A percentile compares a stretch with the other conserved stretches of the same genome.
Conservation (phyloP, 1,140 invertebrate species). For the Diachasma alloeum region DNA sequence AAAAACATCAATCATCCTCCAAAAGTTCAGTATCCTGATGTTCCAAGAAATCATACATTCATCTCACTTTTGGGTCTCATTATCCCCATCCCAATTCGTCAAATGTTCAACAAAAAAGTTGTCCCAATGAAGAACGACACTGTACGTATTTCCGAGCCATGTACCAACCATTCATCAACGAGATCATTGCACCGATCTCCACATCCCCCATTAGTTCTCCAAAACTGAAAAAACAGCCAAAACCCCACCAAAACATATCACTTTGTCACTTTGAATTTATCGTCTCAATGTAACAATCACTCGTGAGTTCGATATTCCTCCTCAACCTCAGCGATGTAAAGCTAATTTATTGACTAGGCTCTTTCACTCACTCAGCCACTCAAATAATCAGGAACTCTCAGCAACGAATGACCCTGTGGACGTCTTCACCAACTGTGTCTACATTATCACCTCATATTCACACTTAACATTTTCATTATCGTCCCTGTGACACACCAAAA, state of each 20-base stretch:
- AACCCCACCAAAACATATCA: background rate
- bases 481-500: background rate
- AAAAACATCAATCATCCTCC: background rate
- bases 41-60: background rate
- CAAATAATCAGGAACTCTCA: background rate
- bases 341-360: constrained; percentile 65
- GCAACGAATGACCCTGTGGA: background rate
- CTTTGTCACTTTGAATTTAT: background rate
- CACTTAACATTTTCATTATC: background rate
- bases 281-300: constrained; percentile 14
- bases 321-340: constrained; percentile 57
- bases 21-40: background rate
- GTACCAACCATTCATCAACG: too few species aligned
- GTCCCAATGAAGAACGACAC: background rate
- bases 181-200: too few species aligned
- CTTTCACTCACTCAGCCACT: constrained; percentile 22
- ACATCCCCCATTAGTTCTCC: background rate
- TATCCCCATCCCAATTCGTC: constrained; percentile 12
- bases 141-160: background rate
- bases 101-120: constrained; percentile 26
- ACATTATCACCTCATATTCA: background rate
- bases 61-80: constrained; percentile 10
- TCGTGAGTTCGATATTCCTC: constrained; percentile 40
- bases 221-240: background rate
- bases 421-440: background rate